These are phyloP conservation scores for Gila orcuttii DNA, from an alignment of 2,113 vertebrate genomes.

Conservation along the genomic window DNA sequence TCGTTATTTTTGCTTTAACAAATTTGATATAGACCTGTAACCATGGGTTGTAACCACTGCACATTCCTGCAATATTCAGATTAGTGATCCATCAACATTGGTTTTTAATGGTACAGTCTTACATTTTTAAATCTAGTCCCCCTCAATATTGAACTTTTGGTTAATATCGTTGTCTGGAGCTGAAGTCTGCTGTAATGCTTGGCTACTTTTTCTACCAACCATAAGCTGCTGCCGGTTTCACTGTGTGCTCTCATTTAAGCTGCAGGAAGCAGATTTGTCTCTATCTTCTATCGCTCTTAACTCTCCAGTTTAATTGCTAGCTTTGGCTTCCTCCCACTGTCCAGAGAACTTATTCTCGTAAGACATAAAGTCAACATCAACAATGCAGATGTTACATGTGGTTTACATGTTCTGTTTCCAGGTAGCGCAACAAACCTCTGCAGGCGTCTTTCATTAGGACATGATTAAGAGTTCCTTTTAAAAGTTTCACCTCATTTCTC, in stretches of 20 bases:
- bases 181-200: neutral
- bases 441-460: constrained; percentile 26
- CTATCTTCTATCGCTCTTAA: constrained; percentile 60
- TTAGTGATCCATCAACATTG: neutral
- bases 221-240: constrained; percentile 7
- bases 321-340: constrained; percentile 70
- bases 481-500: constrained; percentile 25
- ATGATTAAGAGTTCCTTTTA: constrained; percentile 39
- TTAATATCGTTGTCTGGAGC: neutral
- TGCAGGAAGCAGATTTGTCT: constrained; percentile 49
- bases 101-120: neutral
- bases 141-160: neutral
- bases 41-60: neutral
- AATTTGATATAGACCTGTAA: neutral
- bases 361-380: constrained; percentile 2
- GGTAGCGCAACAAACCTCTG: constrained; percentile 12
- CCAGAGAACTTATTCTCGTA: constrained; percentile 29
- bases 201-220: constrained; percentile 8
- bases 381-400: constrained; percentile 32
- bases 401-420: constrained; percentile 30
- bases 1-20: neutral
- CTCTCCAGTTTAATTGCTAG: constrained; percentile 74
- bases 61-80: neutral
- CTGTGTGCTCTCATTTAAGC: constrained; percentile 27
- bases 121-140: neutral